Conservation (phyloP, 2,113 vertebrate species). For the Chinchilla lanigera region DNA sequence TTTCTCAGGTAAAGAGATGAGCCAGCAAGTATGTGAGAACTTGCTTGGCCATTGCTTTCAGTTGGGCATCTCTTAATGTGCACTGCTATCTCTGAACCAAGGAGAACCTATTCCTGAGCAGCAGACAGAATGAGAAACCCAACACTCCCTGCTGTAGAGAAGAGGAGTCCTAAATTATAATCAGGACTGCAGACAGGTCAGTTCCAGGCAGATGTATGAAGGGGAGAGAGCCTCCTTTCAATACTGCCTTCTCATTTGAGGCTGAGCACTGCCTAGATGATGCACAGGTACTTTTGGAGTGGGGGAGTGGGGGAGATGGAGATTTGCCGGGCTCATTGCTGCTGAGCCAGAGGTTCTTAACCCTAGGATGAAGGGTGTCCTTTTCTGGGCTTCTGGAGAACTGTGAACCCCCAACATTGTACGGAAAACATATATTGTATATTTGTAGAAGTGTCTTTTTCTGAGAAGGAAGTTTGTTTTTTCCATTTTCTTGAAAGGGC, state of each 20-base stretch:
- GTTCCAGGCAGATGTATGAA: not conserved
- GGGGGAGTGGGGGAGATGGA: accelerated
- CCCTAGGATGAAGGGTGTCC: not conserved
- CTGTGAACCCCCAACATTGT: not conserved
- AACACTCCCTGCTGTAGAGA: not conserved
- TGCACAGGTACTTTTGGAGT: not conserved
- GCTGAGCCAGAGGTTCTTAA: not conserved
- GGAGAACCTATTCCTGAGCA: not conserved
- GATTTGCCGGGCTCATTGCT: not conserved
- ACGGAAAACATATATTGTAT: conserved; percentile 2
- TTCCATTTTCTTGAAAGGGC: not conserved
- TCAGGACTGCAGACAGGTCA: not conserved
- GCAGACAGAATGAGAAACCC: not conserved
- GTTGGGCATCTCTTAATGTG: not conserved
- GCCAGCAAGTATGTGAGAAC: not conserved
- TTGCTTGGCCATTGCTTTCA: not conserved
- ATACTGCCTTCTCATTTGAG: not conserved
- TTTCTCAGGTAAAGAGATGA: conserved; percentile 38
- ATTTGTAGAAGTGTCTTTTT: not conserved
- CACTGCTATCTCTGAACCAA: not conserved
- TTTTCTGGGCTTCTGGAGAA: not conserved
- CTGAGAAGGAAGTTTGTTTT: not conserved
- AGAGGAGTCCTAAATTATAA: not conserved
- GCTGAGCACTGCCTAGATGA: not conserved
- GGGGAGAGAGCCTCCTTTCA: not conserved